phyloP scores from a whole-genome alignment of 2,113 vertebrate species.

The Ondatra zibethicus region DNA sequence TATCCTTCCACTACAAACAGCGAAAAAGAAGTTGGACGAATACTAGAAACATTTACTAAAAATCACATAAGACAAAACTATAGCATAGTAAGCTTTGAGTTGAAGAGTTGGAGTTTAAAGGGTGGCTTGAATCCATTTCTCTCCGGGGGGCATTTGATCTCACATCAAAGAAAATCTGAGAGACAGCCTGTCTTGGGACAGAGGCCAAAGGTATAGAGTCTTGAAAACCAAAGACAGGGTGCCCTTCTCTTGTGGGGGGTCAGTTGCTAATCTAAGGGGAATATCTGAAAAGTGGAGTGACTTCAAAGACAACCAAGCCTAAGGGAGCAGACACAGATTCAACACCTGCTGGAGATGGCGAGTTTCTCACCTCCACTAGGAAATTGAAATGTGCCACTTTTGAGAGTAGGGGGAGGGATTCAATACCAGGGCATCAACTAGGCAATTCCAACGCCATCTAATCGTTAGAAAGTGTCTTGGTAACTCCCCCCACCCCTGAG shows the following conservation, averaged over 20 bases:
- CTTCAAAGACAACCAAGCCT: background rate
- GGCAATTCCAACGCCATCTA: background rate
- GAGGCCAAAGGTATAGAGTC: background rate
- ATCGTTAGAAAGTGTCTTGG: background rate
- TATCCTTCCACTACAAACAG: constrained; percentile 42
- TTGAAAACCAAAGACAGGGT: background rate
- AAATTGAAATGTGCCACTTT: background rate
- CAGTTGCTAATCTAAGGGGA: background rate
- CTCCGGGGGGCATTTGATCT: constrained; percentile 4
- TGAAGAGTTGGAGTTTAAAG: constrained; percentile 20
- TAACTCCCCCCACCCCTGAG: accelerated
- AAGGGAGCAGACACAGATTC: background rate
- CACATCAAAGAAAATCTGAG: background rate
- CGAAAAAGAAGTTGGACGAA: constrained; percentile 26
- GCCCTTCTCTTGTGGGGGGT: background rate
- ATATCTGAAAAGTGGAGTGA: background rate
- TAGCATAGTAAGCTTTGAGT: background rate
- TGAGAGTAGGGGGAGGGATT: background rate
- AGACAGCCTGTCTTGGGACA: constrained; percentile 28
- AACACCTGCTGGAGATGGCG: background rate
- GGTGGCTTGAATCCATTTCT: constrained; percentile 32
- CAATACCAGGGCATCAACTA: background rate
- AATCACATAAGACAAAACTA: background rate
- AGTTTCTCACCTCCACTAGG: background rate
- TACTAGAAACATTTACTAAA: constrained; percentile 19